These are phyloP conservation scores for Pseudomyrmex flavicornis DNA, from an alignment of 1,140 invertebrate species.

Conservation along the genomic window DNA sequence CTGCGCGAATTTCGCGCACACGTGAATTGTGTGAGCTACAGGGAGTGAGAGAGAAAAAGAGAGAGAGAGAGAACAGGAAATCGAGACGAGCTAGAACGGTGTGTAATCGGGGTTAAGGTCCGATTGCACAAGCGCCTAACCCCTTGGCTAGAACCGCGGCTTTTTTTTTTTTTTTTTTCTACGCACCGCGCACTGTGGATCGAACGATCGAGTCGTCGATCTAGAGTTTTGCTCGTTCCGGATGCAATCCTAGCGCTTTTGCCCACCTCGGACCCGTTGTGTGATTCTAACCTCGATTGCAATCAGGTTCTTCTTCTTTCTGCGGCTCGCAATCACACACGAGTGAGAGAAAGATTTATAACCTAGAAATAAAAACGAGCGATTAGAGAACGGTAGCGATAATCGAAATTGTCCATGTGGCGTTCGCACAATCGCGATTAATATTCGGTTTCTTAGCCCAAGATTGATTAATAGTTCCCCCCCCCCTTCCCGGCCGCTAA, in stretches of 20 bases:
- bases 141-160: neutral
- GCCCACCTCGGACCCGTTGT: too few relatives aligned
- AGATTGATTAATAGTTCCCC: neutral
- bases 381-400: too few relatives aligned
- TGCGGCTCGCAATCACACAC: neutral
- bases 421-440: neutral
- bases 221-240: neutral
- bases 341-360: neutral
- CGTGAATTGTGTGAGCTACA: too few relatives aligned
- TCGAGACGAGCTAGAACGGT: neutral
- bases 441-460: neutral
- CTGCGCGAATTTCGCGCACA: too few relatives aligned
- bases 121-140: neutral
- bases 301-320: neutral
- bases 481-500: neutral
- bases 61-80: neutral
- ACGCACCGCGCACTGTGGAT: neutral
- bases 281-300: constrained; percentile 9
- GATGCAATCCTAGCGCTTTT: neutral
- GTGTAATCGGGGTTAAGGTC: neutral
- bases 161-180: neutral
- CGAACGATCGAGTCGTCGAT: too few relatives aligned
- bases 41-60: too few relatives aligned
- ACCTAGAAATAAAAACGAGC: neutral
- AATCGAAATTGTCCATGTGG: neutral